Conservation (phyloP, 2,888 invertebrate genomes). For the Scaptomyza tumidula region DNA sequence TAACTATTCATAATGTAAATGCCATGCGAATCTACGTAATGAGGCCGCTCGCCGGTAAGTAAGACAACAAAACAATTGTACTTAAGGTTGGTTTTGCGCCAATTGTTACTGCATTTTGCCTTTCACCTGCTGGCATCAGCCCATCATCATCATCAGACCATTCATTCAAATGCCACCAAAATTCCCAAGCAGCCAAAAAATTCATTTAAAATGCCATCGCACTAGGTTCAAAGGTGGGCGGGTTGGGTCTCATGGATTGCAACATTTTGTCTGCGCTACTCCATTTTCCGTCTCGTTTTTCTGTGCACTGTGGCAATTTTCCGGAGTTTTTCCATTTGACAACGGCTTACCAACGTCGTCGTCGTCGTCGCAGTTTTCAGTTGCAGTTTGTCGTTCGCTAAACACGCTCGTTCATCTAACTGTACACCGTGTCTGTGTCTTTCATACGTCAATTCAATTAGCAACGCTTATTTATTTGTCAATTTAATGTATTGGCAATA, state of each 20-base stretch:
- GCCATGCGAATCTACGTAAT: constrained; percentile 60
- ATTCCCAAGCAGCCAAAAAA: constrained; percentile 57
- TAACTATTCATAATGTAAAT: constrained; percentile 50
- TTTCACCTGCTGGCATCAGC: constrained; percentile 56
- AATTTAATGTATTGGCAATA: constrained; percentile 20
- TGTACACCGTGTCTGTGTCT: constrained; percentile 13
- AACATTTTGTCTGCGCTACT: constrained; percentile 52
- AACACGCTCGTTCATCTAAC: constrained; percentile 49
- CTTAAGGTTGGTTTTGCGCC: constrained; percentile 26
- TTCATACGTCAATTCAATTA: constrained; percentile 32
- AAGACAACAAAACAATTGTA: constrained; percentile 42
- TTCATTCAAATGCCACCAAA: constrained; percentile 40
- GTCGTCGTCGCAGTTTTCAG: constrained; percentile 53
- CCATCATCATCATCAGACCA: constrained; percentile 11
- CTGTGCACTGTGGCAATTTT: constrained; percentile 32
- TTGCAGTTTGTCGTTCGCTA: constrained; percentile 74
- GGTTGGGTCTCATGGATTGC: constrained; percentile 43
- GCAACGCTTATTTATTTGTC: constrained; percentile 14
- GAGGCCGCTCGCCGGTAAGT: constrained; percentile 35
- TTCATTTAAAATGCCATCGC: constrained; percentile 70
- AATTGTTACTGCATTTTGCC: constrained; percentile 66
- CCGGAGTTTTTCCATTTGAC: constrained; percentile 48
- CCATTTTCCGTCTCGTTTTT: constrained; percentile 60
- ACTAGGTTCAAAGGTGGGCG: constrained; percentile 57
- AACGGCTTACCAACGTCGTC: constrained; percentile 18